Evolutionary conservation across 2,888 invertebrate genomes (phyloP), one percentile per base, ranked within the genome.

Genomic region (Apodemia mormo): DNA sequence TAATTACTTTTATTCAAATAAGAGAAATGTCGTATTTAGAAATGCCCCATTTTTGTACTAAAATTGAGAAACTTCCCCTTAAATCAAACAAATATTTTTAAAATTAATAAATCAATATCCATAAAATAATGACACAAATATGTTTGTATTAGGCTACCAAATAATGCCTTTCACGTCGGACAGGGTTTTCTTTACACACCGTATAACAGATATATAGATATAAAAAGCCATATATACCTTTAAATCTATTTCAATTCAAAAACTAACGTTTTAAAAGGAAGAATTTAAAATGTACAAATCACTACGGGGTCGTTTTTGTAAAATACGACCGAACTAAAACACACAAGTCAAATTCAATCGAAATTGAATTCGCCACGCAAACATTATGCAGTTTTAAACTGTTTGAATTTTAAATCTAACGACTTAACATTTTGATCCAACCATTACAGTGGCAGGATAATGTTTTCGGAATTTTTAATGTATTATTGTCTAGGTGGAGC

Each of bases 331-430:
- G 61, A 61, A 61, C 61, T 61, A 61, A 61, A 61, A 61, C 61
- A 61, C 61, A 61, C 61, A 61, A 61, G 61, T 61, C 61, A 61
- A 61, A 61, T 30, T 61, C 61, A 30, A 61, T 61, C 61, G 12
- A 14, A 14, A 61, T 61, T 61, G 61, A 61, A 61, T 30, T 61
- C 61, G 30, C 61, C 33, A 30, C 61, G 61, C 61, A 61, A 61
- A 61, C 61, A 61, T 61, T 61, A 61, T 61, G 61, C 61, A 61
- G 61, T 61, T 61, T 61, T 61, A 61, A 61, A 61, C 61, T 61
- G 61, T 61, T 61, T 61, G 61, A 61, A 30, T 61, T 61, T 61
- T 33, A 61, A 61, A 61, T 61, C 61, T 61, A 61, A 61, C 29
- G 61, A 61, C 61, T 61, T 61, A 61, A 61, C 61, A 61, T 61